Base-by-base conservation (phyloP, 2,113 vertebrate genomes). In the Zingel zingel region DNA sequence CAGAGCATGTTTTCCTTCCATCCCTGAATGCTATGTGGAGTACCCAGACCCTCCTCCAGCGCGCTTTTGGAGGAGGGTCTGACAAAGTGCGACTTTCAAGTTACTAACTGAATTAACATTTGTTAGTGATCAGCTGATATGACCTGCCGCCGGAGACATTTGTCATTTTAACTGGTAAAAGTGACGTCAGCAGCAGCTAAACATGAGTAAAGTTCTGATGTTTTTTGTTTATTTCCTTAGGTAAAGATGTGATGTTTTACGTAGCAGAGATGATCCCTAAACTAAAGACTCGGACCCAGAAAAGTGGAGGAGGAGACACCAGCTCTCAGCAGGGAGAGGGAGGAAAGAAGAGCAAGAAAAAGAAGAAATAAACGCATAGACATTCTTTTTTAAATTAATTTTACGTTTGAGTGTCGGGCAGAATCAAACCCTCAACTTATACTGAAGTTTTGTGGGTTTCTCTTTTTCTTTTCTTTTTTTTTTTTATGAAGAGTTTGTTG, bases 241-340 rank as follows among this genome's bases (percentile, higher is more conserved):
- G 97, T 79, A 99, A 97, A 79, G 96, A 96, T 2, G 94, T 99
- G 86, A 98, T 99, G 98, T 89, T 98, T 3, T 99, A 99, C 19
- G 97, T 95, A 12, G 97, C 98, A 1, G 98, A 99, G 94, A 99
- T 97, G 94, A 99, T 99, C 77, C 98, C 98, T 8, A 99, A 99
- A 88, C 94, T 99, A 51, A 99, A 99, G 94, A 98, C 97, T 66
- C 96, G 98, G 57, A 97, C 97, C 7, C 97, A 98, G 69, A 99
- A 99, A 94, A 94, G 96, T 61, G 97, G 97, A 82, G 96, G 96
- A 69, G 95, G 94, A 0, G 98, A 99, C 64, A 93, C 94, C 77
- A 97, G 91, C 73, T 91, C 97, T 63, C 97, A 97, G 84, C 97
- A 96, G 93, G 97, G 97, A 51, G 98, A 99, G 3, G 97, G 98